Evolutionary conservation across 2,797 vertebrate genomes (phyloP).

Genomic region (Phataginus tetradactyla): DNA sequence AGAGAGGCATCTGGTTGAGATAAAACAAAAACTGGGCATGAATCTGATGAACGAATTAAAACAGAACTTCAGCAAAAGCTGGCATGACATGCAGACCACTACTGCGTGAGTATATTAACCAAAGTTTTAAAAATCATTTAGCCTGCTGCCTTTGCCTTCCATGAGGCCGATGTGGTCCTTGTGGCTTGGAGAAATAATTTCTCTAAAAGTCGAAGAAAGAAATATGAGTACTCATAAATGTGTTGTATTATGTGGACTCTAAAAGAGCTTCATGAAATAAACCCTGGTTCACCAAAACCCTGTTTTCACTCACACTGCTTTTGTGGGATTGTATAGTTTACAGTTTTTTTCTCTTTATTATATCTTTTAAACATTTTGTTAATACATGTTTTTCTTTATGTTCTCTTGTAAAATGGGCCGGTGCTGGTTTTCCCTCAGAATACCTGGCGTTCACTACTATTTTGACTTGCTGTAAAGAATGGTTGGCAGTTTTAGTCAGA

Average conservation of each 20-base stretch:
- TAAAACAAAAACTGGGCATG: conserved; percentile 96
- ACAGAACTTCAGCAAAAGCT: conserved; percentile 95
- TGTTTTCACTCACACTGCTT: not conserved
- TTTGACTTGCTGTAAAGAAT: not conserved
- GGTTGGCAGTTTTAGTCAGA: not conserved
- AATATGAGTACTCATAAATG: not conserved
- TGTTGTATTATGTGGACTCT: not conserved
- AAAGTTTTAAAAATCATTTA: not conserved
- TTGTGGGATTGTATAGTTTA: not conserved
- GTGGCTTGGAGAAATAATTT: not conserved
- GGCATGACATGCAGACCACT: conserved; percentile 96
- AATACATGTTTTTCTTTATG: not conserved
- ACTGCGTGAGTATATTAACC: conserved; percentile 91
- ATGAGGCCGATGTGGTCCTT: not conserved
- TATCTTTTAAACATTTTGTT: not conserved
- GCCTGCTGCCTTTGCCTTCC: not conserved
- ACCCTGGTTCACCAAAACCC: not conserved
- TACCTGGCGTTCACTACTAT: not conserved
- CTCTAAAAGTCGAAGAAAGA: not conserved
- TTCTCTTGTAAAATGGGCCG: not conserved
- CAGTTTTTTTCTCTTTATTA: not conserved
- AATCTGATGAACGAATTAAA: conserved; percentile 93
- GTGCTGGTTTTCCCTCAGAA: not conserved
- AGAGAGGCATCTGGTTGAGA: conserved; percentile 94
- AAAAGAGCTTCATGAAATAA: not conserved